These are phyloP conservation scores for Trematocara stigmaticum DNA, from an alignment of 2,113 vertebrate species.

Conservation along the genomic window DNA sequence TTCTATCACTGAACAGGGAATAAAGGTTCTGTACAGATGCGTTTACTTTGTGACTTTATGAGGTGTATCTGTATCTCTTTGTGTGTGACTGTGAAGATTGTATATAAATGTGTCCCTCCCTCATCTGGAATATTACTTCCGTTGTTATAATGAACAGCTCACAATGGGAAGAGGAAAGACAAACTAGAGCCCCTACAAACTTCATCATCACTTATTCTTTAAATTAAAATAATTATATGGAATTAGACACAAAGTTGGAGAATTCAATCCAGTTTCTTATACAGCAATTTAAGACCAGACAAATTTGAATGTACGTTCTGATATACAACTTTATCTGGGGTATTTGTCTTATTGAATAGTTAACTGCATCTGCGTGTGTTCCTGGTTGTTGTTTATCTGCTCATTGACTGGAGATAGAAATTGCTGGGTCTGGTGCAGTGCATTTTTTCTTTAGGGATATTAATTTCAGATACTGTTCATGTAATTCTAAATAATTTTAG, in stretches of 20 bases:
- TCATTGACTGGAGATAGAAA: background rate
- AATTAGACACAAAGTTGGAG: background rate
- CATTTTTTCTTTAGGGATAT: background rate
- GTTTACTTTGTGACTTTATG: background rate
- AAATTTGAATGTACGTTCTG: background rate
- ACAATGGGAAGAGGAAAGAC: background rate
- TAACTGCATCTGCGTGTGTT: background rate
- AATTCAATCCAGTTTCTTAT: background rate
- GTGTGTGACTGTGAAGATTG: background rate
- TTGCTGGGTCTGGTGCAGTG: background rate
- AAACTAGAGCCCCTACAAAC: background rate
- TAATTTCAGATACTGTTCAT: background rate
- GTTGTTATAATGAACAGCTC: background rate
- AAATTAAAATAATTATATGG: background rate
- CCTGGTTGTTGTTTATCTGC: background rate
- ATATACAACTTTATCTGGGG: background rate
- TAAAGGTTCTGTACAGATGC: conserved; percentile 16
- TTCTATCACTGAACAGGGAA: conserved; percentile 35
- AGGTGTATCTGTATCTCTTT: background rate
- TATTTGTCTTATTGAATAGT: background rate
- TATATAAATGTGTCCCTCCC: background rate
- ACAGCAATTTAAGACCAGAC: background rate
- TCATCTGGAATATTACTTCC: background rate
- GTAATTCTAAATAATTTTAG: background rate
- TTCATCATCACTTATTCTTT: background rate